Evolutionary conservation across 1,140 invertebrate species (phyloP), one percentile per base, ranked within the genome.

Genomic region (Capitella teleta): DNA sequence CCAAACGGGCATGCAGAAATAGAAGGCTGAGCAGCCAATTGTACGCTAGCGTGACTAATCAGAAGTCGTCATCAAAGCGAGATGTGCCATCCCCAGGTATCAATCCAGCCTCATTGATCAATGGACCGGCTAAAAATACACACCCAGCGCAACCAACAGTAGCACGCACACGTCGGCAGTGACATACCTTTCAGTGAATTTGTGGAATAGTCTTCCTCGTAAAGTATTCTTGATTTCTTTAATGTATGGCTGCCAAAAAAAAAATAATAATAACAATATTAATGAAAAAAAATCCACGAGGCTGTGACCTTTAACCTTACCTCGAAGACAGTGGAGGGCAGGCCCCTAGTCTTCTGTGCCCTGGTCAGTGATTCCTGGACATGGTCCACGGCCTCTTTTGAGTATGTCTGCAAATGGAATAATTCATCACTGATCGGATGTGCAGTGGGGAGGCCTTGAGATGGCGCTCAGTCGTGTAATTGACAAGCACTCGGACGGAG

Each of bases 291-390:
- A 40, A 10, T 37, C 21, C 16, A 37, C 36, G n/a, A 37, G 36
- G 36, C 36, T 18, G 16, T 21, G 36, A 37, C 21, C 21, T 37
- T 2, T 6, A 37, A 3, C 36, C 72, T 76, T 78, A 95, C 91
- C 83, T 96, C 92, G 79, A 98, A 98, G 72, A 98, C 81, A 79
- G 90, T 86, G 65, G 87, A 81, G 61, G 92, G 88, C 67, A 97
- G 86, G 79, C 75, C 91, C 88, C 79, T 91, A 91, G 61, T 65
- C 61, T 62, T 70, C 54, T 71, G 63, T 45, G 70, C 68, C 48
- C 60, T 49, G 49, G 94, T 88, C 70, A 98, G 79, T 79, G 91
- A 89, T 73, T 92, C 91, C 76, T 97, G 93, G 64, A 98, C 94
- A 77, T 93, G 87, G 61, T 89, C 83, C 60, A 98, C 87, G 54